phyloP scores from a whole-genome alignment of 1,140 invertebrate genomes.

The Bombyx mandarina region DNA sequence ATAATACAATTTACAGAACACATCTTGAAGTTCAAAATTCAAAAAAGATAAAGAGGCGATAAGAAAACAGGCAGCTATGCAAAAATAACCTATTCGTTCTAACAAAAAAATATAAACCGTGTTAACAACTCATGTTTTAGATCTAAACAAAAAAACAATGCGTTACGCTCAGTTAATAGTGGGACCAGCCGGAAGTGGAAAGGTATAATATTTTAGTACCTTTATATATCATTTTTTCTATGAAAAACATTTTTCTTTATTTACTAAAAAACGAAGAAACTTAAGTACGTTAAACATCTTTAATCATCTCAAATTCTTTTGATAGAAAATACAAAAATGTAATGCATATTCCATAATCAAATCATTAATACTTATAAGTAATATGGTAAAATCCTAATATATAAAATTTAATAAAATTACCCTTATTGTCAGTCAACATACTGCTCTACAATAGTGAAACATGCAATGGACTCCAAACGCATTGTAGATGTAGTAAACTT shows the following conservation, averaged over 20 bases:
- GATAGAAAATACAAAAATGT: neutral
- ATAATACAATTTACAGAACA: too few species aligned
- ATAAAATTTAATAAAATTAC: neutral
- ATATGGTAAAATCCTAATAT: neutral
- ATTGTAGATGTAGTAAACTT: conserved; percentile 93
- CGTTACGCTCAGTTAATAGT: conserved; percentile 95
- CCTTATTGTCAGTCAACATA: conserved; percentile 87
- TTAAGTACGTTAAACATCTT: too few species aligned
- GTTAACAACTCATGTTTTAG: conserved; percentile 1
- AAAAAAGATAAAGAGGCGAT: too few species aligned
- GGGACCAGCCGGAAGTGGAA: conserved; percentile 94
- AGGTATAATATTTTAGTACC: conserved; percentile 21
- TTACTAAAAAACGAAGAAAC: too few species aligned
- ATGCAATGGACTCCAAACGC: conserved; percentile 82
- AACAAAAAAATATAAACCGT: neutral
- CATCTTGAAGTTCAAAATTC: too few species aligned
- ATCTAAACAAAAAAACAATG: conserved; percentile 71
- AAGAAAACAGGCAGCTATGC: too few species aligned
- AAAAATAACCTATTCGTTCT: too few species aligned
- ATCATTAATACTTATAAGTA: neutral
- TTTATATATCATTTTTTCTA: neutral
- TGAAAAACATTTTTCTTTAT: too few species aligned
- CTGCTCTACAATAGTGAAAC: conserved; percentile 89
- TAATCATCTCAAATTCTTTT: neutral
- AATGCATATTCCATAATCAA: too few species aligned